Percentiles rank a stretch among this genome's conserved stretches.
phyloP scores from a whole-genome alignment of 2,797 vertebrate genomes.

The Pelodytes ibericus region DNA sequence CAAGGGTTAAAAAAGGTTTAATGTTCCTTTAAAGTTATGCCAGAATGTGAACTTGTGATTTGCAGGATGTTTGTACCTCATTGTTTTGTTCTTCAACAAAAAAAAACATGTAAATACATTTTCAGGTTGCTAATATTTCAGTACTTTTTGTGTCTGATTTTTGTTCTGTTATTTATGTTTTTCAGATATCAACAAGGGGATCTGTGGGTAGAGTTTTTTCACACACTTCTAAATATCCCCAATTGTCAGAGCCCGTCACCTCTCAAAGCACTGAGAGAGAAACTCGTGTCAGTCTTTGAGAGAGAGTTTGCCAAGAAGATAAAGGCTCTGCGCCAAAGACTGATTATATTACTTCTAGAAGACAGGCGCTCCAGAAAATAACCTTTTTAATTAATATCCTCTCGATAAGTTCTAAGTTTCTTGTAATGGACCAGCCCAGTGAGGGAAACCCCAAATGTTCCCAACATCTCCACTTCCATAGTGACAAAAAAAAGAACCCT shows the following conservation, averaged over 20 bases:
- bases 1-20: too few species aligned
- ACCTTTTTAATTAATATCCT: slow-evolving; percentile 5
- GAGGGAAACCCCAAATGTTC: not conserved
- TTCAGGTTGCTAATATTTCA: too few species aligned
- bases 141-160: not conserved
- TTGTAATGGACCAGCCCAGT: not conserved
- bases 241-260: slow-evolving; percentile 73
- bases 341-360: slow-evolving; percentile 85
- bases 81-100: too few species aligned
- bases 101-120: too few species aligned
- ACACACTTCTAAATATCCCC: slow-evolving; percentile 82
- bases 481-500: too few species aligned
- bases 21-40: too few species aligned
- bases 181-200: slow-evolving; percentile 83
- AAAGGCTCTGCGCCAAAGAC: slow-evolving; percentile 76
- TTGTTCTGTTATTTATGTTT: not conserved
- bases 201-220: slow-evolving; percentile 88
- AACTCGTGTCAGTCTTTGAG: slow-evolving; percentile 71
- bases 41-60: too few species aligned
- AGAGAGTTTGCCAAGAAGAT: slow-evolving; percentile 78
- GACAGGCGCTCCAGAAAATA: slow-evolving; percentile 73
- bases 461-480: too few species aligned
- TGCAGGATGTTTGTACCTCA: too few species aligned
- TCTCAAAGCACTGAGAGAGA: slow-evolving; percentile 71
- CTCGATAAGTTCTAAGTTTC: not conserved